Percentiles rank a stretch among this genome's conserved stretches.
Conservation (phyloP, 2,113 vertebrate species). For the Neopipo cinnamomea region DNA sequence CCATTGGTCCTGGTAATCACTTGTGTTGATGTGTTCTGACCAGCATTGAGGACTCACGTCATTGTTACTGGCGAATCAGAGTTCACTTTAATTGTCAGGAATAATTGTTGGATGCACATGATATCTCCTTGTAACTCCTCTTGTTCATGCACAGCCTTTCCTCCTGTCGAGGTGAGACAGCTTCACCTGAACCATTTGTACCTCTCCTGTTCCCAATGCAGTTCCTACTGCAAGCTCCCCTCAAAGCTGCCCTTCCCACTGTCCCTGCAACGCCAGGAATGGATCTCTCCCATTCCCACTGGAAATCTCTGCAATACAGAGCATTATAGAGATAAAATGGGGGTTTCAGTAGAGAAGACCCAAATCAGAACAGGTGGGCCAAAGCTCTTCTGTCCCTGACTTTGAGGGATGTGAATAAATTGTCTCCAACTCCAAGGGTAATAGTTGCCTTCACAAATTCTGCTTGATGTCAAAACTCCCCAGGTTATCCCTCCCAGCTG, state of each 20-base stretch:
- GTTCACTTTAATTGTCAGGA: neutral
- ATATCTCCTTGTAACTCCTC: neutral
- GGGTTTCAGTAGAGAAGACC: neutral
- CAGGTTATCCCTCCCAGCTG: neutral
- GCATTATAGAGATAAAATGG: accelerated
- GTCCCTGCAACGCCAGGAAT: accelerated
- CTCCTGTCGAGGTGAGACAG: neutral
- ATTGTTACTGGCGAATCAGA: neutral
- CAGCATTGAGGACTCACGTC: neutral
- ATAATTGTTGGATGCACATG: neutral
- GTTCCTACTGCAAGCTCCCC: neutral
- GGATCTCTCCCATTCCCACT: neutral
- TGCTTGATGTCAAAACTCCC: neutral
- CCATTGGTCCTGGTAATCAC: neutral
- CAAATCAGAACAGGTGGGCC: accelerated
- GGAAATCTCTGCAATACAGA: neutral
- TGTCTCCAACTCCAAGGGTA: neutral
- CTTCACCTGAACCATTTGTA: neutral
- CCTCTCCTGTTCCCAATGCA: neutral
- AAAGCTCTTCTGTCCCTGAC: neutral
- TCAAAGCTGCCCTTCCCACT: accelerated
- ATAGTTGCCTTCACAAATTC: neutral
- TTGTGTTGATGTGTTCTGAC: neutral
- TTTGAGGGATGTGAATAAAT: neutral
- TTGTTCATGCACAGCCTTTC: accelerated